These are phyloP conservation scores for Strigamia maritima DNA, from an alignment of 2,888 invertebrate species.

Conservation along the genomic window DNA sequence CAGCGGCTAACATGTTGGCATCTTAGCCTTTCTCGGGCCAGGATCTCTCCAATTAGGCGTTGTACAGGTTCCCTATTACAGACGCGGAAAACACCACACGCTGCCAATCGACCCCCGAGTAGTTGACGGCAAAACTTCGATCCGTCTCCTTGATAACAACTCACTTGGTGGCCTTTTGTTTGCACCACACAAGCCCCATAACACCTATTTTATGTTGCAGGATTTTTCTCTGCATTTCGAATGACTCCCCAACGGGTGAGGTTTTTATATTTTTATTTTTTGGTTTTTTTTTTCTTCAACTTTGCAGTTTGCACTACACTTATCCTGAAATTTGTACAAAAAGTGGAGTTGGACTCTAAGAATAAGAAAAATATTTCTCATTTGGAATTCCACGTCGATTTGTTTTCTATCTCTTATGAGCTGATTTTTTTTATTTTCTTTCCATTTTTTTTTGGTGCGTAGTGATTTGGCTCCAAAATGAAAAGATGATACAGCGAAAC, in stretches of 20 bases:
- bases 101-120: neutral
- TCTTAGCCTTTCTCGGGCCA: neutral
- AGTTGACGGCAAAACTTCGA: neutral
- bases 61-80: neutral
- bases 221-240: slow-evolving; percentile 1
- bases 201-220: neutral
- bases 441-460: too few relatives aligned
- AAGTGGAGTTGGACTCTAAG: neutral
- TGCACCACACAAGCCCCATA: slow-evolving; percentile 10
- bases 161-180: slow-evolving; percentile 10
- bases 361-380: neutral
- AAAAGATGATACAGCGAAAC: slow-evolving; percentile 15
- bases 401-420: slow-evolving; percentile 1
- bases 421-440: neutral
- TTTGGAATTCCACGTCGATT: neutral
- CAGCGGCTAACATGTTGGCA: neutral
- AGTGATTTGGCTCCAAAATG: slow-evolving; percentile 9
- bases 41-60: slow-evolving; percentile 15
- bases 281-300: neutral
- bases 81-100: neutral
- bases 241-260: neutral
- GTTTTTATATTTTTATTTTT: neutral
- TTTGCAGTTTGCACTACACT: neutral
- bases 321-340: neutral
- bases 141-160: slow-evolving; percentile 5